These are phyloP conservation scores for Philypnodon macrostomus DNA, from an alignment of 2,797 vertebrate species.

Conservation along the genomic window DNA sequence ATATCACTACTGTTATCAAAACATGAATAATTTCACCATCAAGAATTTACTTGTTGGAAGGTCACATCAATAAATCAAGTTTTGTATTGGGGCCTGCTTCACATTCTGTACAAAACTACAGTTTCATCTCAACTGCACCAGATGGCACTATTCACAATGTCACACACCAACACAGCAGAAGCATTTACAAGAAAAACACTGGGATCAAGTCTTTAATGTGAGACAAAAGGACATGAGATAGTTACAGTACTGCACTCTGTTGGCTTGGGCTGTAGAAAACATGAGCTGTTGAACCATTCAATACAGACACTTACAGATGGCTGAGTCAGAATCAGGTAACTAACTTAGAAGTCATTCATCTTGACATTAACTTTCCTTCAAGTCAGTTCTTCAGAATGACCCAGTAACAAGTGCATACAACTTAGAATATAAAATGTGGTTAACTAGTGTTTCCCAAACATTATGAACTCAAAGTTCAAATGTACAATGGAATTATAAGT, in stretches of 20 bases:
- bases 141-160: constrained; percentile 15
- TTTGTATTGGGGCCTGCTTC: constrained; percentile 1
- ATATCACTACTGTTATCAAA: constrained; percentile 11
- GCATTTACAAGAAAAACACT: constrained; percentile 56
- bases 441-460: not conserved
- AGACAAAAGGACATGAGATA: constrained; percentile 41
- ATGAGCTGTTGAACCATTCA: constrained; percentile 21
- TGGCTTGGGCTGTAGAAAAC: constrained; percentile 36
- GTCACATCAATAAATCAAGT: not conserved
- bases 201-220: constrained; percentile 51
- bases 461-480: not conserved
- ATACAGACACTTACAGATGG: constrained; percentile 13
- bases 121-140: constrained; percentile 18
- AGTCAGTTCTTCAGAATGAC: no score
- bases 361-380: constrained; percentile 5
- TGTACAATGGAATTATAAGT: not conserved
- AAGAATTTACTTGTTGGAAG: not conserved
- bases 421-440: not conserved
- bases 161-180: constrained; percentile 46
- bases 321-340: not conserved
- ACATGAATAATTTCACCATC: constrained; percentile 5
- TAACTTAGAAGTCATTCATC: not conserved
- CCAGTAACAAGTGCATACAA: constrained; percentile 54
- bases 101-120: constrained; percentile 15
- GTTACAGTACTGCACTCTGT: constrained; percentile 48